phyloP scores from a whole-genome alignment of 2,888 invertebrate species.

The Hemicrepidius hirtus region DNA sequence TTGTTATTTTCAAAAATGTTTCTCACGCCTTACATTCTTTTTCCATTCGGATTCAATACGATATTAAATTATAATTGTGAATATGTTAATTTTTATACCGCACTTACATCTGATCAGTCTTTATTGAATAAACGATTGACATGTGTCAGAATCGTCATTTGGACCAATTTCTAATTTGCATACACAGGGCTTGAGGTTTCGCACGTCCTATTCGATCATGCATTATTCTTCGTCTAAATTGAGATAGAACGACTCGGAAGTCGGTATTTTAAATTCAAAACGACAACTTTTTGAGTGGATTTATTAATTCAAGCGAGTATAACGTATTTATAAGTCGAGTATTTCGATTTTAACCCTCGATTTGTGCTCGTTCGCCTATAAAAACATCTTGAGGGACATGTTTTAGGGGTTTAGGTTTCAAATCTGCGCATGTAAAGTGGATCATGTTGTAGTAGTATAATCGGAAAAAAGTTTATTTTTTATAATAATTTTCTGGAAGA shows the following conservation, averaged over 20 bases:
- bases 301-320: conserved; percentile 55
- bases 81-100: conserved; percentile 52
- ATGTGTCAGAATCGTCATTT: conserved; percentile 51
- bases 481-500: not conserved
- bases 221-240: not conserved
- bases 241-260: conserved; percentile 13
- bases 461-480: no score
- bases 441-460: conserved; percentile 16
- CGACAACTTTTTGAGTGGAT: conserved; percentile 50
- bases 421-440: not conserved
- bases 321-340: conserved; percentile 52
- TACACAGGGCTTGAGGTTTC: conserved; percentile 1
- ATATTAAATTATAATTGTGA: conserved; percentile 44
- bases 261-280: conserved; percentile 36
- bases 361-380: conserved; percentile 48
- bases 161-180: conserved; percentile 38
- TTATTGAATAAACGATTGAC: conserved; percentile 54
- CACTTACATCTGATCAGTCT: conserved; percentile 47
- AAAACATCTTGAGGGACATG: conserved; percentile 35
- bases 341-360: conserved; percentile 47
- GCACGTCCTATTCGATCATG: not conserved
- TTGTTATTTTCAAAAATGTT: conserved; percentile 20
- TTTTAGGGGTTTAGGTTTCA: conserved; percentile 18
- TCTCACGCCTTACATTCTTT: conserved; percentile 38
- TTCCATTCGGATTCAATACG: conserved; percentile 17